These are phyloP conservation scores for Ormyrus pomaceus DNA, from an alignment of 2,888 invertebrate genomes.

Conservation along the genomic window DNA sequence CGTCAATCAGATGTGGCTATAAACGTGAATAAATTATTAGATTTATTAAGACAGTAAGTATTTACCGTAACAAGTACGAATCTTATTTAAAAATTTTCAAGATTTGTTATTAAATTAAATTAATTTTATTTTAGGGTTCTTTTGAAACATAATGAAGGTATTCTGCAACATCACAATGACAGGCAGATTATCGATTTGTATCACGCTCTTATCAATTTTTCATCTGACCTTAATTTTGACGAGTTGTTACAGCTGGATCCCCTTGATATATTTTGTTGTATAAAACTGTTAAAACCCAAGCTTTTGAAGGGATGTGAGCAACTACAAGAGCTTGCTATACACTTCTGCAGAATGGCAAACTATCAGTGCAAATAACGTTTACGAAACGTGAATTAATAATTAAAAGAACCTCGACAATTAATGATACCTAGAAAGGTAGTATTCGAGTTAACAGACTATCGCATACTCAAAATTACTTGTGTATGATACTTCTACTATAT, in stretches of 20 bases:
- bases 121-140: constrained; percentile 62
- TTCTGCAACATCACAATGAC: constrained; percentile 57
- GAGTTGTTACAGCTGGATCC: constrained; percentile 58
- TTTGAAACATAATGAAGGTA: constrained; percentile 59
- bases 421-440: no score
- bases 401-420: not conserved
- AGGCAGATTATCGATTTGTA: constrained; percentile 62
- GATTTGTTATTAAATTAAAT: not conserved
- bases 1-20: constrained; percentile 64
- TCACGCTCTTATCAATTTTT: constrained; percentile 63
- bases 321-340: constrained; percentile 67
- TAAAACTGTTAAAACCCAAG: constrained; percentile 63
- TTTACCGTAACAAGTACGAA: constrained; percentile 1
- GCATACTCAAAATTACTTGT: not conserved
- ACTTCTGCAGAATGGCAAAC: constrained; percentile 67
- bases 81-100: not conserved
- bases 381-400: not conserved
- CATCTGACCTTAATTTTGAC: constrained; percentile 59
- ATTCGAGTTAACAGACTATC: no score
- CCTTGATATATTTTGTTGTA: constrained; percentile 68
- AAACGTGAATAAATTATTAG: constrained; percentile 64
- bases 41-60: constrained; percentile 64
- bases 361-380: constrained; percentile 46
- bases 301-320: constrained; percentile 67
- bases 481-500: not conserved